phyloP scores from a whole-genome alignment of 2,113 vertebrate genomes.

The Zosterops hypoxanthus region DNA sequence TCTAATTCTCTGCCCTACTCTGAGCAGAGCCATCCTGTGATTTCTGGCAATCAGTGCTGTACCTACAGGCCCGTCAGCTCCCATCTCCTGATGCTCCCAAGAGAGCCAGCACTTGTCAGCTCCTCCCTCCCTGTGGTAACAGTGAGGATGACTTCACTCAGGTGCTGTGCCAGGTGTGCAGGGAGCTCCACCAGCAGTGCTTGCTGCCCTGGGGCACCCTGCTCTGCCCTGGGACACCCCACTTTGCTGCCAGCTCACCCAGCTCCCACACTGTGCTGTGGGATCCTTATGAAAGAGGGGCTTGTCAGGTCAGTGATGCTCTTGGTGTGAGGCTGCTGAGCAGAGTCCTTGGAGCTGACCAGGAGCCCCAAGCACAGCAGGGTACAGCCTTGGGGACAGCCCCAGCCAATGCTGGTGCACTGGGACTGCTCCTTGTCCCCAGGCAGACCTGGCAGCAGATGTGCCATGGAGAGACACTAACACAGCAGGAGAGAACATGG shows the following conservation, averaged over 20 bases:
- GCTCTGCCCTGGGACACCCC: not conserved
- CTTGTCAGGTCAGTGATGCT: fast-evolving
- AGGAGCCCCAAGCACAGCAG: not conserved
- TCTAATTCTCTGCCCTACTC: constrained; percentile 78
- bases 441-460: not conserved
- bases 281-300: fast-evolving
- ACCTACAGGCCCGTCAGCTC: constrained; percentile 69
- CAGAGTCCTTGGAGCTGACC: not conserved
- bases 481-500: fast-evolving
- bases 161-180: fast-evolving
- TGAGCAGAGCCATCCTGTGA: constrained; percentile 68
- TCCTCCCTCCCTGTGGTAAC: fast-evolving
- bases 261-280: fast-evolving
- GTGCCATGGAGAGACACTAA: not conserved
- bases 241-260: not conserved
- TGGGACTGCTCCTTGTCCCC: fast-evolving
- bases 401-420: not conserved
- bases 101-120: not conserved
- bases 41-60: constrained; percentile 80
- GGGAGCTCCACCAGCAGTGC: not conserved
- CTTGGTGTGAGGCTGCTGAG: fast-evolving
- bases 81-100: not conserved
- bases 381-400: not conserved
- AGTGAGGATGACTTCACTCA: not conserved
- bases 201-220: not conserved